These are phyloP conservation scores for Pangasius sanitwongsei DNA, from an alignment of 2,797 vertebrate species.

Conservation along the genomic window DNA sequence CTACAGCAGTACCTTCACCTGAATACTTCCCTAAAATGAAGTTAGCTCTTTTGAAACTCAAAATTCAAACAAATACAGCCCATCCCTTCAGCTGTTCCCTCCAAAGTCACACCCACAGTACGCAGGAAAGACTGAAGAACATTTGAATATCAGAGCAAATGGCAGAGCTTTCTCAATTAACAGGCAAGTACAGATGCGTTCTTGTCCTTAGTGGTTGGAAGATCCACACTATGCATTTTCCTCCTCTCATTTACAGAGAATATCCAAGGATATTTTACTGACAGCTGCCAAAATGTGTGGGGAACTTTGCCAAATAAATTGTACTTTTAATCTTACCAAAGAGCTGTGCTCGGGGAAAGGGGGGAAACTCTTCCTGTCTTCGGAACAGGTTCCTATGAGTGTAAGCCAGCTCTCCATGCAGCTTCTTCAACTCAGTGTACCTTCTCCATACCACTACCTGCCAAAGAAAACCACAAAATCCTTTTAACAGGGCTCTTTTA, in stretches of 20 bases:
- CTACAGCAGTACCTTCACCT: background rate
- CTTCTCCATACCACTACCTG: constrained; percentile 87
- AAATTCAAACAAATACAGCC: constrained; percentile 35
- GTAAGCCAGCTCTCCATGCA: constrained; percentile 87
- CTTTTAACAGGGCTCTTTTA: no score
- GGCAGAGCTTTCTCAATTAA: background rate
- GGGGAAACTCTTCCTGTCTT: constrained; percentile 84
- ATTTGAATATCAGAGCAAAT: background rate
- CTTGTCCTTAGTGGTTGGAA: background rate
- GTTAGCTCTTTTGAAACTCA: background rate
- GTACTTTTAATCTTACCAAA: constrained; percentile 77
- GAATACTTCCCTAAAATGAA: background rate
- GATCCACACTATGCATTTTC: background rate
- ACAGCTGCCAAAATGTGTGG: background rate
- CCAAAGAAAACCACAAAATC: constrained; percentile 15
- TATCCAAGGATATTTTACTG: background rate
- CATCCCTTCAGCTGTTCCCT: background rate
- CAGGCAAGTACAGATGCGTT: background rate
- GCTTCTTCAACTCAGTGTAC: constrained; percentile 89
- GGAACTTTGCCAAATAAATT: background rate
- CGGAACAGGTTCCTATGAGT: constrained; percentile 91
- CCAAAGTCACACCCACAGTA: background rate
- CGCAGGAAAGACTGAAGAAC: background rate
- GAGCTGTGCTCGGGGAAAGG: constrained; percentile 84
- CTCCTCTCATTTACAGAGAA: background rate